Percentiles rank a stretch among this genome's conserved stretches.
Conservation (phyloP, 1,140 invertebrate genomes). For the Argopecten irradians region DNA sequence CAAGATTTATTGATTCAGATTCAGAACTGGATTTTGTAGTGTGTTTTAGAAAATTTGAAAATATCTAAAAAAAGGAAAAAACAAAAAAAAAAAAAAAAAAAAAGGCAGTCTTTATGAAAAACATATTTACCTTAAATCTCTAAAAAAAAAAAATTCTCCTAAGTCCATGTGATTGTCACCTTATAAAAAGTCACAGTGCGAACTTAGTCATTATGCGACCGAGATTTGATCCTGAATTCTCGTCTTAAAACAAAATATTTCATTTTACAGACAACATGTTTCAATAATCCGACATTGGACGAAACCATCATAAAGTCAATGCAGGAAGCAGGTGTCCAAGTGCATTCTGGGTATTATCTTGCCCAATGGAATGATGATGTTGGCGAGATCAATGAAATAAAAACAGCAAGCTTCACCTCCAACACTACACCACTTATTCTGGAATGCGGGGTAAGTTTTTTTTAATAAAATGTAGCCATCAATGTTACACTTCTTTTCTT, state of each 20-base stretch:
- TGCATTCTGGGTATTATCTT: slow-evolving; percentile 67
- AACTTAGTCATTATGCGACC: too few relatives aligned
- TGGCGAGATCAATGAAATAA: slow-evolving; percentile 57
- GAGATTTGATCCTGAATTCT: neutral
- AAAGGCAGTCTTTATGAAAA: too few relatives aligned
- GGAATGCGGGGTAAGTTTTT: slow-evolving; percentile 69
- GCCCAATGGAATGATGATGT: slow-evolving; percentile 72
- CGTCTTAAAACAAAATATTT: neutral
- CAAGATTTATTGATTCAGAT: too few relatives aligned
- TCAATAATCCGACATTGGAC: slow-evolving; percentile 73
- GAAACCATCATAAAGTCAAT: slow-evolving; percentile 89
- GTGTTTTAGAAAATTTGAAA: too few relatives aligned
- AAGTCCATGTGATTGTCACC: too few relatives aligned
- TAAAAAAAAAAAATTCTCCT: too few relatives aligned
- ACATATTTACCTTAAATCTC: too few relatives aligned
- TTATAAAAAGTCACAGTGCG: too few relatives aligned
- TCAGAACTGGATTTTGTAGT: too few relatives aligned
- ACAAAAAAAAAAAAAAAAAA: too few relatives aligned
- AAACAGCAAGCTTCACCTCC: slow-evolving; percentile 64
- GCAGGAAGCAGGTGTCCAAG: slow-evolving; percentile 82
- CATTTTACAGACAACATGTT: slow-evolving; percentile 64
- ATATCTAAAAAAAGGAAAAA: too few relatives aligned
- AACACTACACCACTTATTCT: slow-evolving; percentile 58
- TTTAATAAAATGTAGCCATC: neutral
- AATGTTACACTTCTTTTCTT: slow-evolving; percentile 33